phyloP scores from a whole-genome alignment of 2,113 vertebrate species.

The Planiliza haematocheilus region DNA sequence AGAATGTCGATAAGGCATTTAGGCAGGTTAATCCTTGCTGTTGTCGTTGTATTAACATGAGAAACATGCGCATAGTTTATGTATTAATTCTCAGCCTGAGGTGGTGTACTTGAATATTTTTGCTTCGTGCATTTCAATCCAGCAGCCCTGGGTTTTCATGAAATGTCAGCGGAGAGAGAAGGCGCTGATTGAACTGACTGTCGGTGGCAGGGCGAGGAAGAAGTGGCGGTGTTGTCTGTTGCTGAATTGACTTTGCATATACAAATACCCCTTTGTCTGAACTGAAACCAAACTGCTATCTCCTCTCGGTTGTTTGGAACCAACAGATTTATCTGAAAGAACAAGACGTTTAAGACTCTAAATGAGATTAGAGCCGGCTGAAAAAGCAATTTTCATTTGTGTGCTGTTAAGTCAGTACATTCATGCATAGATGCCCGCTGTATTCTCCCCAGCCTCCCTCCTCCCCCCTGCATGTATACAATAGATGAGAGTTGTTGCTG shows the following conservation, averaged over 20 bases:
- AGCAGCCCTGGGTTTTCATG: conserved; percentile 17
- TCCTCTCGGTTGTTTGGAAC: conserved; percentile 9
- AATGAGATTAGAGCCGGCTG: conserved; percentile 45
- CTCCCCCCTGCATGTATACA: neutral
- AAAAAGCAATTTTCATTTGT: conserved; percentile 41
- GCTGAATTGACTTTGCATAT: conserved; percentile 18
- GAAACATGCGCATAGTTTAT: conserved; percentile 52
- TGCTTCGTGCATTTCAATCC: conserved; percentile 51
- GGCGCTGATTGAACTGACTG: conserved; percentile 41
- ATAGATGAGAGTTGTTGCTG: conserved; percentile 47
- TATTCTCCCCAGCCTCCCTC: neutral
- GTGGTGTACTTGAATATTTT: conserved; percentile 33
- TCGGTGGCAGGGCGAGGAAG: conserved; percentile 4
- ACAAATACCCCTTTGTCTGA: neutral
- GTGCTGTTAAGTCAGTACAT: conserved; percentile 5
- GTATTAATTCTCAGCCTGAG: conserved; percentile 48
- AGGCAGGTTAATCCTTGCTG: conserved; percentile 65
- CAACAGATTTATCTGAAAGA: conserved; percentile 34
- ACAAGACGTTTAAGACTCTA: conserved; percentile 24
- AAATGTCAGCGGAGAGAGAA: conserved; percentile 42
- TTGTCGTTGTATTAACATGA: conserved; percentile 63
- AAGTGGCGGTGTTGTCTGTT: neutral
- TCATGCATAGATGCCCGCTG: conserved; percentile 11
- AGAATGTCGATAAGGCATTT: conserved; percentile 67
- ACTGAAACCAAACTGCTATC: neutral